A percentile compares a stretch with the other conserved stretches of the same genome.
These are phyloP conservation scores for Peromyscus eremicus DNA, from an alignment of 2,797 vertebrate species.

Conservation along the genomic window DNA sequence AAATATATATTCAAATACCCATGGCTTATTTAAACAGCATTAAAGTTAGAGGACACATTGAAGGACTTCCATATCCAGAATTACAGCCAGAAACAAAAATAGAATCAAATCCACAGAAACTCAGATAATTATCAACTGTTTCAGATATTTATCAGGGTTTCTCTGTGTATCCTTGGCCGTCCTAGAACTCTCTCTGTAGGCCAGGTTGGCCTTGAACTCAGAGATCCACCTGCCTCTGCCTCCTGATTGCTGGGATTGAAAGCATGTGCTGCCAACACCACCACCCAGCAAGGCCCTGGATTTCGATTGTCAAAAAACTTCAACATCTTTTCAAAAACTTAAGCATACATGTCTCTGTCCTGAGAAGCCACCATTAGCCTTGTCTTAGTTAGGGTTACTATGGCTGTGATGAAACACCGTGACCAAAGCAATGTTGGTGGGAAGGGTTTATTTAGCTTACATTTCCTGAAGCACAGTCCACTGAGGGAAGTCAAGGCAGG, in stretches of 20 bases:
- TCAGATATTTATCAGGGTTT: not conserved
- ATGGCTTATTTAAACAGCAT: not conserved
- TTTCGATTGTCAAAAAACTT: not conserved
- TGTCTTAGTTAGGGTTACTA: not conserved
- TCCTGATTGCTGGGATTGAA: not conserved
- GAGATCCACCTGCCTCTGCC: not conserved
- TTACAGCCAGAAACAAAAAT: not conserved
- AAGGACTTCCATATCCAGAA: not conserved
- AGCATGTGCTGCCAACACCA: accelerated
- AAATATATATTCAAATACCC: constrained; percentile 30
- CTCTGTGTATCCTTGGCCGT: not conserved
- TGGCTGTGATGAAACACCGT: not conserved
- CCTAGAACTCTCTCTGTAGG: not conserved
- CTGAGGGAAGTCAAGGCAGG: not conserved
- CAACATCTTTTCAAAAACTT: not conserved
- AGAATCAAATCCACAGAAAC: not conserved
- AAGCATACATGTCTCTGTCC: not conserved
- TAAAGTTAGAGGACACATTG: not conserved
- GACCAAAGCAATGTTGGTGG: not conserved
- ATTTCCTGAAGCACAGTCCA: not conserved
- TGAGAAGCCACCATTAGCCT: not conserved
- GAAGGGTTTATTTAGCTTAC: not conserved
- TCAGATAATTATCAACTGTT: not conserved
- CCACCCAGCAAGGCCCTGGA: not conserved
- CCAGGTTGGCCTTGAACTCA: not conserved